Percentiles rank a stretch among this genome's conserved stretches.
Evolutionary conservation across 2,797 vertebrate genomes (phyloP).

Genomic region (Hipposideros larvatus): DNA sequence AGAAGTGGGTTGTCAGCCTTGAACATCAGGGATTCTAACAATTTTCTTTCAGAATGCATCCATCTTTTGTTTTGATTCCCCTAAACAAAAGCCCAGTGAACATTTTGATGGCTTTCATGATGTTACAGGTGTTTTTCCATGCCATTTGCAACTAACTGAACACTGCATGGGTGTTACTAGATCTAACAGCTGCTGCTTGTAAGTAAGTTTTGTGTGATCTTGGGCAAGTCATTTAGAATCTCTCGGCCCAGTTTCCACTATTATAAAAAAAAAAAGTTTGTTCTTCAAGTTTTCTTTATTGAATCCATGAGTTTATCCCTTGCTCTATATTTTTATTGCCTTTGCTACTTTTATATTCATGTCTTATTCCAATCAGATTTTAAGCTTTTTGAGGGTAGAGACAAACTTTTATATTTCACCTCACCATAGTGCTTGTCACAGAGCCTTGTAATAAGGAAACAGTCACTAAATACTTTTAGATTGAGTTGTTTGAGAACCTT

Average conservation of each 20-base stretch:
- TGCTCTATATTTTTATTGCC: not conserved
- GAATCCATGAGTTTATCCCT: not conserved
- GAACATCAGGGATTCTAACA: not conserved
- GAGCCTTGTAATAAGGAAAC: not conserved
- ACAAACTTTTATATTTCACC: not conserved
- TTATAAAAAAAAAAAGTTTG: not conserved
- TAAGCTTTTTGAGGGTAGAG: not conserved
- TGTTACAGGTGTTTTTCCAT: not conserved
- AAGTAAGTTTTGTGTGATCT: not conserved
- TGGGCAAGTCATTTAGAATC: not conserved
- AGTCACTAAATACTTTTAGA: not conserved
- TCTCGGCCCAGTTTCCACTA: not conserved
- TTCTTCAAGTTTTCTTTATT: conserved; percentile 5
- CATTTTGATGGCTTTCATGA: not conserved
- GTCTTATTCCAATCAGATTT: not conserved
- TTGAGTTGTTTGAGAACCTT: not conserved
- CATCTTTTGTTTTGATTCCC: not conserved
- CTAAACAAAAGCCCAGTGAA: not conserved
- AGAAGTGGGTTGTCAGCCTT: not conserved
- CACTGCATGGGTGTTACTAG: not conserved
- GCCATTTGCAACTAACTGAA: not conserved
- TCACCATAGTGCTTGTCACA: not conserved
- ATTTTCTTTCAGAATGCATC: not conserved
- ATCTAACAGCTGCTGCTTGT: not conserved
- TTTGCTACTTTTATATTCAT: not conserved